Conservation (phyloP, 2,113 vertebrate species). For the Poeciliopsis turrubarensis region DNA sequence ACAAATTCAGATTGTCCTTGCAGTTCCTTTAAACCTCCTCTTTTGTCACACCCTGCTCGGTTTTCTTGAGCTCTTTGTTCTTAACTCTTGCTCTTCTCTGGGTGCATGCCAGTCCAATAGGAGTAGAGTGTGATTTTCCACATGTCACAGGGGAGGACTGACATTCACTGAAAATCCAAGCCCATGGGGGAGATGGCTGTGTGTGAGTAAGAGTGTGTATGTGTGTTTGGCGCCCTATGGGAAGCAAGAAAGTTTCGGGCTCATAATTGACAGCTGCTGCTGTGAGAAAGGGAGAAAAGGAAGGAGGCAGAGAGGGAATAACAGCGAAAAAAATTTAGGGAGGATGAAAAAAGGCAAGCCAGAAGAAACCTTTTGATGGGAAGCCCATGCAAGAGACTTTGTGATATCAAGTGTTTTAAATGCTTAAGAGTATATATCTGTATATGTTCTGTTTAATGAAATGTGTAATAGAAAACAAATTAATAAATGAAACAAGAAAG, state of each 20-base stretch:
- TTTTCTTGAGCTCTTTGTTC: constrained; percentile 49
- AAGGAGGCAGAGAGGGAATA: constrained; percentile 12
- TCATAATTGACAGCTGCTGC: constrained; percentile 77
- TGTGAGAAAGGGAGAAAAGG: constrained; percentile 45
- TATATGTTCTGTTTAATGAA: not conserved
- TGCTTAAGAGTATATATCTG: constrained; percentile 18
- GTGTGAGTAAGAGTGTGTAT: constrained; percentile 23
- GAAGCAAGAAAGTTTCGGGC: constrained; percentile 66
- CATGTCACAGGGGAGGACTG: constrained; percentile 56
- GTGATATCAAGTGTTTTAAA: constrained; percentile 45
- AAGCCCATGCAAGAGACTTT: constrained; percentile 54
- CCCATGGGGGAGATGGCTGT: constrained; percentile 48
- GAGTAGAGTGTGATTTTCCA: constrained; percentile 58
- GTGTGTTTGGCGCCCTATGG: constrained; percentile 49
- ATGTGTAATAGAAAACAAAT: too few relatives aligned
- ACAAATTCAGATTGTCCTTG: constrained; percentile 27
- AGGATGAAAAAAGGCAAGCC: constrained; percentile 37
- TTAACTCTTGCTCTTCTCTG: constrained; percentile 43
- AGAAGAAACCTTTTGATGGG: constrained; percentile 45
- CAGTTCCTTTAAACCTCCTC: constrained; percentile 20
- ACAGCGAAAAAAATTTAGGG: constrained; percentile 24
- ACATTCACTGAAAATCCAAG: constrained; percentile 60
- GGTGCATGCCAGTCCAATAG: constrained; percentile 48
- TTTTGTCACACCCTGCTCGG: constrained; percentile 31
- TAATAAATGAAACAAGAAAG: too few relatives aligned